phyloP scores from a whole-genome alignment of 2,113 vertebrate species.

The Pandion haliaetus region DNA sequence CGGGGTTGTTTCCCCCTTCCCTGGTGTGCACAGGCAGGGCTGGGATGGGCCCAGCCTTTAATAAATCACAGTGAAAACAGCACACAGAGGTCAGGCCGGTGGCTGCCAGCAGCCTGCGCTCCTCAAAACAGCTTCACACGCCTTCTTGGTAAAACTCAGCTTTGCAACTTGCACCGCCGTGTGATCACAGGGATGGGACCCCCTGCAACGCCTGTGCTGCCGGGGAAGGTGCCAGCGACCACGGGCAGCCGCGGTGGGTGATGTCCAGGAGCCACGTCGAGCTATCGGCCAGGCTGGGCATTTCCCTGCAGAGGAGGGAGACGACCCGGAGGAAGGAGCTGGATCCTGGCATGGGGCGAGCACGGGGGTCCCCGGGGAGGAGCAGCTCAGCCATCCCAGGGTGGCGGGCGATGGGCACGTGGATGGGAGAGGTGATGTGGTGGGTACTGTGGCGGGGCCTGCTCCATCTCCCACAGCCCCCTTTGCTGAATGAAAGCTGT shows the following conservation, averaged over 20 bases:
- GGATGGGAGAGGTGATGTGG: neutral
- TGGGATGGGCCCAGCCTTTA: neutral
- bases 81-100: fast-evolving
- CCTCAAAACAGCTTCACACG: fast-evolving
- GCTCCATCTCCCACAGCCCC: neutral
- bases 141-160: neutral
- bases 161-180: fast-evolving
- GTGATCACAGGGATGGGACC: neutral
- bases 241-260: fast-evolving
- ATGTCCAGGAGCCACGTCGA: neutral
- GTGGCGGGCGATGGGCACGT: fast-evolving
- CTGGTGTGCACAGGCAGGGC: neutral
- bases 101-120: neutral
- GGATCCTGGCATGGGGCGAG: neutral
- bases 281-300: fast-evolving
- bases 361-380: fast-evolving
- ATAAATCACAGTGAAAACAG: neutral
- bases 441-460: fast-evolving
- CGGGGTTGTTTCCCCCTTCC: neutral
- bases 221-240: neutral
- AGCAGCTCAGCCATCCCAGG: neutral
- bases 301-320: neutral
- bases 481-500: neutral
- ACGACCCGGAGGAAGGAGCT: neutral
- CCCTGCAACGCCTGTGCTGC: fast-evolving